Conservation (phyloP, 2,113 vertebrate species). For the Megaceryle torquata region DNA sequence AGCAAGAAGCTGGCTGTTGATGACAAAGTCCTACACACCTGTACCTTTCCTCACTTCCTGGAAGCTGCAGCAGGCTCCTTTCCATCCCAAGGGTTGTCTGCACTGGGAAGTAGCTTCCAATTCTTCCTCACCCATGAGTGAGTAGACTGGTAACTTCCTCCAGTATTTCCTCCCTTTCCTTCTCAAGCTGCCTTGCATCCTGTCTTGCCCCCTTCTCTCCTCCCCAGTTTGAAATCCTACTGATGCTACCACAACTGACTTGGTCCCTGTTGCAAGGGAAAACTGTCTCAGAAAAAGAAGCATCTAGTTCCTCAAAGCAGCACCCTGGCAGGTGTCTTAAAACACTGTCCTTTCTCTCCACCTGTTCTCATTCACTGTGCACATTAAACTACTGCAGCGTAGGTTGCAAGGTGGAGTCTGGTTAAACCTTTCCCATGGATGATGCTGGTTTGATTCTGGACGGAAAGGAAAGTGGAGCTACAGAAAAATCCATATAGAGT, state of each 20-base stretch:
- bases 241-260: not conserved
- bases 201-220: not conserved
- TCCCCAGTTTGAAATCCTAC: not conserved
- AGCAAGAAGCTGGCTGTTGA: not conserved
- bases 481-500: too few species aligned
- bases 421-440: too few species aligned
- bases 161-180: not conserved
- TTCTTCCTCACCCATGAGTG: not conserved
- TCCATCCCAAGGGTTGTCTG: not conserved
- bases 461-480: too few species aligned
- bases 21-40: not conserved
- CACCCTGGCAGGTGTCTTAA: too few species aligned
- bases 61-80: not conserved
- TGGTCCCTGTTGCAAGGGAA: not conserved
- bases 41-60: not conserved
- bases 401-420: too few species aligned
- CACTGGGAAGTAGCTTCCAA: not conserved
- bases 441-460: too few species aligned
- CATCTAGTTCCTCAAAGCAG: not conserved
- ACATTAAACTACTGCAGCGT: too few species aligned
- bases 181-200: not conserved
- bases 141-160: not conserved
- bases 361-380: too few species aligned
- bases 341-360: too few species aligned
- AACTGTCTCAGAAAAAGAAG: not conserved